phyloP scores from a whole-genome alignment of 2,888 invertebrate species.

The Automeris io region DNA sequence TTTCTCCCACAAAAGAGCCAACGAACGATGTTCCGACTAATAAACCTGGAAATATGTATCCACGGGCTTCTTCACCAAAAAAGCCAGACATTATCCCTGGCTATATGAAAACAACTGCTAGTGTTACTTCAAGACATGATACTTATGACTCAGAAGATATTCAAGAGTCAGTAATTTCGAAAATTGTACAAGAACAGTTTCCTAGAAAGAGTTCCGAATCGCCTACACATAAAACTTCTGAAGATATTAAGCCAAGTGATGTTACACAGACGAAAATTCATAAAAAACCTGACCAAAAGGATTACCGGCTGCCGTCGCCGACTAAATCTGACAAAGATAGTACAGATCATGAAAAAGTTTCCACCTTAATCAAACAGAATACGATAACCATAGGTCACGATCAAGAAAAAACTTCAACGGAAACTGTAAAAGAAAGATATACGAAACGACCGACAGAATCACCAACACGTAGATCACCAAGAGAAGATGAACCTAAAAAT shows the following conservation, averaged over 20 bases:
- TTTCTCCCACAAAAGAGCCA: slow-evolving; percentile 11
- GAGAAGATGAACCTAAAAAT: background rate
- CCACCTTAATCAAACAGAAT: background rate
- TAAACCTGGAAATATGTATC: slow-evolving; percentile 6
- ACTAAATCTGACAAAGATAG: background rate
- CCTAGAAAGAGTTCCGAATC: slow-evolving; percentile 1
- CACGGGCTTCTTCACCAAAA: slow-evolving; percentile 10
- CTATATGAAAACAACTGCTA: slow-evolving; percentile 6
- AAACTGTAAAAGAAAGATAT: background rate
- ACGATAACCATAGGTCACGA: background rate
- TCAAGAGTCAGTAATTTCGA: background rate
- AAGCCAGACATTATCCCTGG: slow-evolving; percentile 14
- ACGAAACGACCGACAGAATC: slow-evolving; percentile 1
- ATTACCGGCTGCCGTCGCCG: background rate
- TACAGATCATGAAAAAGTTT: background rate
- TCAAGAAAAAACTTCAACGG: slow-evolving; percentile 1
- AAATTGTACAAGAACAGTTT: background rate
- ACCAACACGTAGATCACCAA: slow-evolving; percentile 6
- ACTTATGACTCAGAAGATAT: background rate
- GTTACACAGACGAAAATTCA: slow-evolving; percentile 13
- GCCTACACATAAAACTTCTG: background rate
- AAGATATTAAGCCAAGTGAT: background rate
- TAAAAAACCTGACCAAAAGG: slow-evolving; percentile 1
- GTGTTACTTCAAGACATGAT: background rate
- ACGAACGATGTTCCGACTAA: slow-evolving; percentile 13